These are phyloP conservation scores for Alosa sapidissima DNA, from an alignment of 2,797 vertebrate genomes.

Conservation along the genomic window DNA sequence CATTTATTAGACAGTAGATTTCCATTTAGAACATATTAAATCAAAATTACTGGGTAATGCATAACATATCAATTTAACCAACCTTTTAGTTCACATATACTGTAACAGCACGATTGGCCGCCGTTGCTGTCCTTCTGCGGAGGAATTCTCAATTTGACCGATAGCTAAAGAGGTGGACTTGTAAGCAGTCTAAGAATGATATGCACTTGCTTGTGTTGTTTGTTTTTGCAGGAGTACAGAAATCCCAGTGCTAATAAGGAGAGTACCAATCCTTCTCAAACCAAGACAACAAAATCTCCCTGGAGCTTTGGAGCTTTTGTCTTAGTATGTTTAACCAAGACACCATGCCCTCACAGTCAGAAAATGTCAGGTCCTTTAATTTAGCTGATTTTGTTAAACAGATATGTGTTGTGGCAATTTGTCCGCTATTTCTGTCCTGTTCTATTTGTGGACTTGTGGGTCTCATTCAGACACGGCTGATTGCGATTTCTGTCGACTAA, in stretches of 20 bases:
- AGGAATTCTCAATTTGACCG: background rate
- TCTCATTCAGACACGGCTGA: background rate
- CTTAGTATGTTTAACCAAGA: background rate
- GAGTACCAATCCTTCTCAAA: background rate
- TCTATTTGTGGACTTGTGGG: background rate
- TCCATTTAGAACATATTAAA: conserved; percentile 11
- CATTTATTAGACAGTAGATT: conserved; percentile 9
- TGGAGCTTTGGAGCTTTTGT: background rate
- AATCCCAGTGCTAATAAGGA: background rate
- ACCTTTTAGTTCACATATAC: background rate
- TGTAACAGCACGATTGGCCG: background rate
- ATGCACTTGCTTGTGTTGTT: background rate
- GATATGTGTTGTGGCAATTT: background rate
- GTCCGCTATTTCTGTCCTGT: background rate
- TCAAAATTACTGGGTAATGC: background rate
- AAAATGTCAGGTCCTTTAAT: background rate
- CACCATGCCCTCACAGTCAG: background rate
- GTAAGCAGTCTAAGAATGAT: background rate
- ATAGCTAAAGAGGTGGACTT: background rate
- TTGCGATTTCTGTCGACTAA: conserved; percentile 25
- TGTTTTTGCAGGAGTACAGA: background rate
- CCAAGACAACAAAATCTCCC: background rate
- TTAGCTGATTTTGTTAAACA: background rate
- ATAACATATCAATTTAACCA: background rate
- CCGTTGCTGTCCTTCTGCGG: background rate